Evolutionary conservation across 2,888 invertebrate species (phyloP).

Genomic region (Trissolcus brochymenae): DNA sequence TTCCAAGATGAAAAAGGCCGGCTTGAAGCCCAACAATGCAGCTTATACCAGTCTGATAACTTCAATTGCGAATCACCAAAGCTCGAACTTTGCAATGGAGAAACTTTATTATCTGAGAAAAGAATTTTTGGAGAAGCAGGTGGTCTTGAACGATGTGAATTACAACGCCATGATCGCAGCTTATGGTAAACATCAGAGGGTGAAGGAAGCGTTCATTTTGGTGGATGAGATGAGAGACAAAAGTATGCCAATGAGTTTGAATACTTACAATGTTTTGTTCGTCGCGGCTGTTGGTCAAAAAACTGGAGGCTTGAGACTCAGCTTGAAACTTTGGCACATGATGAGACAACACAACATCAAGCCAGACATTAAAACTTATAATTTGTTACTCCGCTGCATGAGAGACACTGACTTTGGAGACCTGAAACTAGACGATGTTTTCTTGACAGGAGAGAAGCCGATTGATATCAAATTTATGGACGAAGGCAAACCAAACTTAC

Average conservation of each 20-base stretch:
- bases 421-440: constrained; percentile 18
- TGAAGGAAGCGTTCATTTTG: constrained; percentile 86
- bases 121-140: constrained; percentile 83
- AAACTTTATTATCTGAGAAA: constrained; percentile 82
- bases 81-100: constrained; percentile 81
- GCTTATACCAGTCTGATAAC: constrained; percentile 92
- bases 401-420: constrained; percentile 81
- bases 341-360: constrained; percentile 82
- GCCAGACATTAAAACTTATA: constrained; percentile 86
- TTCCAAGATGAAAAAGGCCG: constrained; percentile 88
- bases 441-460: not conserved
- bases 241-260: constrained; percentile 80
- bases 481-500: constrained; percentile 81
- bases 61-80: constrained; percentile 89
- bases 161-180: constrained; percentile 95
- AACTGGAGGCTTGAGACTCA: constrained; percentile 88
- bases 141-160: constrained; percentile 84
- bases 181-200: constrained; percentile 89
- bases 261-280: constrained; percentile 87
- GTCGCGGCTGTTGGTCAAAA: constrained; percentile 90
- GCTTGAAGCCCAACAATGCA: constrained; percentile 82
- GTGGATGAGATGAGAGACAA: constrained; percentile 90
- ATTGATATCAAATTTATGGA: constrained; percentile 19
- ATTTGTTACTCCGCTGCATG: constrained; percentile 87
- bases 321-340: constrained; percentile 90